A percentile compares a stretch with the other conserved stretches of the same genome.
These are phyloP conservation scores for Netelia melanura DNA, from an alignment of 2,888 invertebrate species.

Conservation along the genomic window DNA sequence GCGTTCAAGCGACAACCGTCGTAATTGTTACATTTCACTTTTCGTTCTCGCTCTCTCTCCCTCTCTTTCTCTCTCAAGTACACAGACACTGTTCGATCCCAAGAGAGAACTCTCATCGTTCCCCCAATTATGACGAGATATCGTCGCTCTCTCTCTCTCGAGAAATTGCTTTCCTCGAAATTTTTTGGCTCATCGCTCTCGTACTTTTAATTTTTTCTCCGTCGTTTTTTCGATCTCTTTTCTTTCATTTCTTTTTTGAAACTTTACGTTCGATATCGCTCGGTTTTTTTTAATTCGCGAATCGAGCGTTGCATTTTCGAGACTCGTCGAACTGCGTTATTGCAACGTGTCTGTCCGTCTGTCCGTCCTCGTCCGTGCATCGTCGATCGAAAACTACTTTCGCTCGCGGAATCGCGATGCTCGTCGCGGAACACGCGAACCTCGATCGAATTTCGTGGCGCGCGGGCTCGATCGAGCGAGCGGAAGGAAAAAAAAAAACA, in stretches of 20 bases:
- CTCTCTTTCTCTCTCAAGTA: neutral
- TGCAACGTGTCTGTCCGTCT: conserved; percentile 17
- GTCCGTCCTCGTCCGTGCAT: conserved; percentile 15
- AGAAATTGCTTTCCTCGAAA: conserved; percentile 61
- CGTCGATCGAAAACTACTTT: conserved; percentile 52
- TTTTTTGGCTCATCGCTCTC: conserved; percentile 17
- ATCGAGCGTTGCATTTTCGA: conserved; percentile 38
- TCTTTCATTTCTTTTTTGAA: neutral
- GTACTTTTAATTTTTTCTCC: neutral
- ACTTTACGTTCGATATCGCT: neutral
- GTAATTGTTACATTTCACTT: conserved; percentile 68
- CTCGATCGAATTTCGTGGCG: conserved; percentile 46
- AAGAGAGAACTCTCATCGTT: conserved; percentile 28
- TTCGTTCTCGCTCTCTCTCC: conserved; percentile 51
- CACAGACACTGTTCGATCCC: neutral
- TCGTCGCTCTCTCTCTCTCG: conserved; percentile 20
- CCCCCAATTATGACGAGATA: conserved; percentile 37
- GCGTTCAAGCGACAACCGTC: conserved; percentile 56
- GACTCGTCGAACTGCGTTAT: conserved; percentile 9
- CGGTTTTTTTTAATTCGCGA: conserved; percentile 16
- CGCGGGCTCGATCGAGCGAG: conserved; percentile 30
- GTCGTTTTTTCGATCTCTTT: neutral
- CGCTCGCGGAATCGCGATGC: conserved; percentile 15
- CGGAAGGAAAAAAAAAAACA: neutral
- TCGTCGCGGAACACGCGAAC: conserved; percentile 42